A percentile compares a stretch with the other conserved stretches of the same genome.
Evolutionary conservation across 2,888 invertebrate genomes (phyloP).

Genomic region (Cataglyphis albicans): DNA sequence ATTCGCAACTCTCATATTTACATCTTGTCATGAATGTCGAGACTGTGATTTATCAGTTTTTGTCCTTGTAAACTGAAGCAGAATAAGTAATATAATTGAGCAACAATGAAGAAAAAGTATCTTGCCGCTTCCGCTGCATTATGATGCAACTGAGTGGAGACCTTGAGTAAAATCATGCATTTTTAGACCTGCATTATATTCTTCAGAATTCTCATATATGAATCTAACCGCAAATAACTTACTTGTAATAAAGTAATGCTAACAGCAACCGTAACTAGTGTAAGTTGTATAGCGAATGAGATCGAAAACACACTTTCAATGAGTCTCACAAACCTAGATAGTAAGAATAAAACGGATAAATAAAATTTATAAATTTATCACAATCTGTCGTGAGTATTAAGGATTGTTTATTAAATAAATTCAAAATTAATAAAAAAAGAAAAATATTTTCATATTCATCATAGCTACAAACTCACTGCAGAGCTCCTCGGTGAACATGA

Average conservation of each 20-base stretch:
- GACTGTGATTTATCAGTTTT: constrained; percentile 53
- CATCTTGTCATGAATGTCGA: constrained; percentile 24
- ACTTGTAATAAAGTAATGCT: constrained; percentile 52
- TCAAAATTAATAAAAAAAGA: not conserved
- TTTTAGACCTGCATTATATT: not conserved
- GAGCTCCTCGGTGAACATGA: constrained; percentile 7
- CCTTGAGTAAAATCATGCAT: not conserved
- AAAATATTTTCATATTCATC: not conserved
- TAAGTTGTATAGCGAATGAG: constrained; percentile 31
- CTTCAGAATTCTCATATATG: not conserved
- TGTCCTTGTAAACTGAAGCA: constrained; percentile 54
- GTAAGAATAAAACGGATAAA: not conserved
- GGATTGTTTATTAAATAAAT: not conserved
- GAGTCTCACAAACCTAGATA: constrained; percentile 28
- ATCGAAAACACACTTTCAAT: constrained; percentile 34
- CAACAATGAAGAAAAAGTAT: constrained; percentile 24
- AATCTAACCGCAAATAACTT: not conserved
- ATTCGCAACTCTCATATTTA: constrained; percentile 14
- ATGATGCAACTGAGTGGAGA: not conserved
- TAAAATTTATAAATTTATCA: not conserved
- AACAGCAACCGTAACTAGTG: constrained; percentile 20
- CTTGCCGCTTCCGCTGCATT: not conserved
- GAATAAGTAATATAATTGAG: constrained; percentile 59
- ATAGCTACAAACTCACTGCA: constrained; percentile 32
- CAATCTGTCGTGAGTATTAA: not conserved